Evolutionary conservation across 2,113 vertebrate species (phyloP).

Genomic region (Prochilodus magdalenae): DNA sequence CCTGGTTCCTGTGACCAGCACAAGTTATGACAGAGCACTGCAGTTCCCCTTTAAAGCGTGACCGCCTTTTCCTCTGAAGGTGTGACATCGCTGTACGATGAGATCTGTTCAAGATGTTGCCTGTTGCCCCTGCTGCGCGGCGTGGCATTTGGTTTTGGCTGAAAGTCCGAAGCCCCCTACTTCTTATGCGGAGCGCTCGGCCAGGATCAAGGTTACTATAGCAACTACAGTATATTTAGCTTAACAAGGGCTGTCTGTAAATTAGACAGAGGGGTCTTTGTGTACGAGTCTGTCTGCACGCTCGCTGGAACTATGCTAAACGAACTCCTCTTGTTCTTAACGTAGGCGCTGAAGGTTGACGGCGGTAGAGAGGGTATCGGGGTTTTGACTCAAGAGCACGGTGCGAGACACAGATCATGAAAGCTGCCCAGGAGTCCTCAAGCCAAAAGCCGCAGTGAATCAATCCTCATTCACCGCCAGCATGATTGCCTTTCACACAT

Average conservation of each 20-base stretch:
- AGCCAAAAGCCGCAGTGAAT: slow-evolving; percentile 27
- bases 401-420: neutral
- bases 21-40: too few relatives aligned
- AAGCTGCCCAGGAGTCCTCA: neutral
- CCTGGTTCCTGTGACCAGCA: too few relatives aligned
- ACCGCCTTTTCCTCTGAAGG: neutral
- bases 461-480: slow-evolving; percentile 38
- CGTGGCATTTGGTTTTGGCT: neutral
- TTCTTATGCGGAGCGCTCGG: slow-evolving; percentile 13
- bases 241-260: slow-evolving; percentile 38
- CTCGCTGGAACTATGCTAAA: neutral
- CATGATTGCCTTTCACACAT: slow-evolving; percentile 43
- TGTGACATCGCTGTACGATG: neutral
- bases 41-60: too few relatives aligned
- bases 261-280: slow-evolving; percentile 34
- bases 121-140: slow-evolving; percentile 4
- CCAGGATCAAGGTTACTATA: slow-evolving; percentile 42
- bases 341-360: neutral
- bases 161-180: slow-evolving; percentile 3
- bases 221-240: slow-evolving; percentile 45
- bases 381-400: slow-evolving; percentile 24
- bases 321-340: neutral
- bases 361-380: neutral
- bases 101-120: neutral
- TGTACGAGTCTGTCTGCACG: neutral